Evolutionary conservation across 2,888 invertebrate species (phyloP).

Genomic region (Epiblema foenella): DNA sequence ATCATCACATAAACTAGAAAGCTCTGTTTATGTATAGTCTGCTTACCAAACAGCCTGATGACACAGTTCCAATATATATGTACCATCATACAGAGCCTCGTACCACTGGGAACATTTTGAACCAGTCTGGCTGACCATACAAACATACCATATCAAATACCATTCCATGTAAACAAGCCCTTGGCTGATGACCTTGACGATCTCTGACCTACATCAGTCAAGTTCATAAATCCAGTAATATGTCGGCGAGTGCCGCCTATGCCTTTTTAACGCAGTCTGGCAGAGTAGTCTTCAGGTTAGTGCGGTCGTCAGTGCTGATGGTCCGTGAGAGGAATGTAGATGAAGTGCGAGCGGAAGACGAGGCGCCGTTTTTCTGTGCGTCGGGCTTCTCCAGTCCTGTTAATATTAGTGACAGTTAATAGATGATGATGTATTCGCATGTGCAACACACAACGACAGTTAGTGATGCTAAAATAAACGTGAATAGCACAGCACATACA

Average conservation of each 20-base stretch:
- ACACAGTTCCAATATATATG: too few species aligned
- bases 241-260: slow-evolving; percentile 35
- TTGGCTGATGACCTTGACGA: neutral
- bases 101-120: too few species aligned
- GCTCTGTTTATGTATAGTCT: too few species aligned
- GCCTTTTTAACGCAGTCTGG: slow-evolving; percentile 65
- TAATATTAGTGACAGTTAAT: slow-evolving; percentile 69
- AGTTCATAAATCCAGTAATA: neutral
- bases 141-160: neutral
- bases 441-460: slow-evolving; percentile 27
- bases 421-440: slow-evolving; percentile 28
- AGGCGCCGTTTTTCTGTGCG: slow-evolving; percentile 70
- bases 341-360: slow-evolving; percentile 73
- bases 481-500: slow-evolving; percentile 33
- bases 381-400: slow-evolving; percentile 78
- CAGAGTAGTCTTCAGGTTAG: slow-evolving; percentile 63
- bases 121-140: neutral
- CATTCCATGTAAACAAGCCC: neutral
- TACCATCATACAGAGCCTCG: too few species aligned
- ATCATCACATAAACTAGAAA: too few species aligned
- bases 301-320: slow-evolving; percentile 74
- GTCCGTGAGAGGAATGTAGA: slow-evolving; percentile 78
- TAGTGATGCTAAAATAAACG: slow-evolving; percentile 22
- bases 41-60: too few species aligned
- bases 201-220: neutral